phyloP scores from a whole-genome alignment of 2,113 vertebrate species.

The Sylvia atricapilla region DNA sequence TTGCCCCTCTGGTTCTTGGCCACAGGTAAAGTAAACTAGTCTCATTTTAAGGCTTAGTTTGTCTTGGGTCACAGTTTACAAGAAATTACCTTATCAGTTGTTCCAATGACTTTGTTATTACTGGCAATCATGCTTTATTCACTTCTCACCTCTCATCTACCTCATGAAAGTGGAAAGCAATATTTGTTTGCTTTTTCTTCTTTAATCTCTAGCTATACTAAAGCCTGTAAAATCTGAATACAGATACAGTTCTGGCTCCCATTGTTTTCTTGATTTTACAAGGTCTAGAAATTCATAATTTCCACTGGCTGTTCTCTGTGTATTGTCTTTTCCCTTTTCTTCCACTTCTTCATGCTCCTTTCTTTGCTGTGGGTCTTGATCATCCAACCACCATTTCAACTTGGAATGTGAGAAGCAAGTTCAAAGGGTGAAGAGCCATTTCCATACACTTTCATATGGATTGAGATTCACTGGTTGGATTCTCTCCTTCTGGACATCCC shows the following conservation, averaged over 20 bases:
- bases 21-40: background rate
- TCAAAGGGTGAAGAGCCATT: background rate
- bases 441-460: background rate
- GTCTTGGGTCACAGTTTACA: background rate
- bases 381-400: background rate
- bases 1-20: background rate
- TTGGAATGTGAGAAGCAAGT: background rate
- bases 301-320: accelerated
- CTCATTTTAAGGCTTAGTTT: conserved; percentile 15
- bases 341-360: background rate
- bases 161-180: background rate
- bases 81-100: background rate
- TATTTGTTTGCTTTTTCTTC: background rate
- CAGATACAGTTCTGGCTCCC: background rate
- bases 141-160: background rate
- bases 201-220: background rate
- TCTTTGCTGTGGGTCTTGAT: background rate
- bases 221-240: background rate
- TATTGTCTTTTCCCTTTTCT: background rate
- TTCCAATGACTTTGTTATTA: background rate
- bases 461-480: background rate
- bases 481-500: background rate
- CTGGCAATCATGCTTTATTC: background rate
- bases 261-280: background rate
- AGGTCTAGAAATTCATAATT: background rate